Conservation (phyloP, 2,888 invertebrate species). For the Mycalesis mineus region DNA sequence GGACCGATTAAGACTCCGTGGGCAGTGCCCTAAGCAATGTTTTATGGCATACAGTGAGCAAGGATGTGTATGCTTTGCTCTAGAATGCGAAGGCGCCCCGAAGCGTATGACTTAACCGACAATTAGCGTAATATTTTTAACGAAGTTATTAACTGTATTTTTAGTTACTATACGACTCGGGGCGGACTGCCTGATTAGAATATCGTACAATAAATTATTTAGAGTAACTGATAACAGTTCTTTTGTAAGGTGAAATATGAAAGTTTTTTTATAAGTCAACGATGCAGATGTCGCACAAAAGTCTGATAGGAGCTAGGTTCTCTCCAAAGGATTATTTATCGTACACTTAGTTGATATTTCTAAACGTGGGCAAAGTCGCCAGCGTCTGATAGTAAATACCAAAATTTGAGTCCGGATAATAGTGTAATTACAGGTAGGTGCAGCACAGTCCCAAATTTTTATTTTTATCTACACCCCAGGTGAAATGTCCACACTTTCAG, state of each 20-base stretch:
- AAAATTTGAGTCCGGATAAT: too few relatives aligned
- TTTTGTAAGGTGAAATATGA: too few relatives aligned
- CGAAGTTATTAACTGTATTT: conserved; percentile 44
- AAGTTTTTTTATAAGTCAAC: too few relatives aligned
- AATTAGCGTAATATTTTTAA: conserved; percentile 33
- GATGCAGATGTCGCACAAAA: neutral
- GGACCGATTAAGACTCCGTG: conserved; percentile 27
- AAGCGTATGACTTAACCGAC: conserved; percentile 26
- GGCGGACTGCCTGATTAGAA: conserved; percentile 54
- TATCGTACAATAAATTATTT: conserved; percentile 33
- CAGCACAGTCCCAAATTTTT: too few relatives aligned
- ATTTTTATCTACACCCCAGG: too few relatives aligned
- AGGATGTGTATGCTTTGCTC: conserved; percentile 28
- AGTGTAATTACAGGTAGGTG: too few relatives aligned
- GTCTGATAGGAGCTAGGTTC: too few relatives aligned
- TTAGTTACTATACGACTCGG: conserved; percentile 40
- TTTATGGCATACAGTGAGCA: conserved; percentile 25
- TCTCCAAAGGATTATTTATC: too few relatives aligned
- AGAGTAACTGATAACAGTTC: conserved; percentile 50
- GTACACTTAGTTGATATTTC: too few relatives aligned
- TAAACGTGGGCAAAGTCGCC: too few relatives aligned
- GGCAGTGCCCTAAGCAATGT: conserved; percentile 20
- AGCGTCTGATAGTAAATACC: too few relatives aligned
- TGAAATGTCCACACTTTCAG: too few relatives aligned
- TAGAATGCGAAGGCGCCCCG: conserved; percentile 27